Conservation (phyloP, 2,113 vertebrate genomes). For the Sceloporus tristichus region DNA sequence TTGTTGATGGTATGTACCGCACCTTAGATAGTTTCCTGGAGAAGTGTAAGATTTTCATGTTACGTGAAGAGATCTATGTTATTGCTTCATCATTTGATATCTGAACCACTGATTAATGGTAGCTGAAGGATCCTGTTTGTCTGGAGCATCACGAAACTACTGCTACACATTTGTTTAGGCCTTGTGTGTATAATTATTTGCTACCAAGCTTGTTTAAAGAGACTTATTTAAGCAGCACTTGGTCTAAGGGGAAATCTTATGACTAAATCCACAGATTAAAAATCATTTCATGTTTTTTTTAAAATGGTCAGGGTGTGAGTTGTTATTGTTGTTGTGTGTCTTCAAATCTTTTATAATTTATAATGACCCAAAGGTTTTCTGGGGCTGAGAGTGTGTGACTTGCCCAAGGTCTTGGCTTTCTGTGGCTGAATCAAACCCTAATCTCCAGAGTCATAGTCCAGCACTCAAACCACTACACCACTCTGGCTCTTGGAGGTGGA, state of each 20-base stretch:
- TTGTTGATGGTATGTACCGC: no score
- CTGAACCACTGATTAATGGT: neutral
- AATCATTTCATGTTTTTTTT: slow-evolving; percentile 68
- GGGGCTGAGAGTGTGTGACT: no score
- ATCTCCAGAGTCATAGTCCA: no score
- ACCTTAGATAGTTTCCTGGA: neutral
- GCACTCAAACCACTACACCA: no score
- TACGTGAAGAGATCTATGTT: neutral
- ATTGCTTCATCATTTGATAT: neutral
- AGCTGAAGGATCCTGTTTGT: slow-evolving; percentile 37
- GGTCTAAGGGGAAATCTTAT: slow-evolving; percentile 67
- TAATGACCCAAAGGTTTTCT: no score
- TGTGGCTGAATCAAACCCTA: no score
- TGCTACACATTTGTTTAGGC: slow-evolving; percentile 77
- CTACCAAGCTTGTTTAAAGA: slow-evolving; percentile 75
- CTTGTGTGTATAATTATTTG: slow-evolving; percentile 77
- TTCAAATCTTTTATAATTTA: no score
- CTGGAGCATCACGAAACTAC: slow-evolving; percentile 59
- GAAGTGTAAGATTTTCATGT: neutral
- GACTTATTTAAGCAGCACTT: slow-evolving; percentile 72
- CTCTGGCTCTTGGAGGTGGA: slow-evolving; percentile 8
- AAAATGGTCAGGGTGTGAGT: slow-evolving; percentile 43
- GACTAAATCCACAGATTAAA: slow-evolving; percentile 65
- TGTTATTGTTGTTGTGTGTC: no score
- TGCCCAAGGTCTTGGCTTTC: no score